Conservation (phyloP, 2,888 invertebrate genomes). For the Scaptomyza polygonia region DNA sequence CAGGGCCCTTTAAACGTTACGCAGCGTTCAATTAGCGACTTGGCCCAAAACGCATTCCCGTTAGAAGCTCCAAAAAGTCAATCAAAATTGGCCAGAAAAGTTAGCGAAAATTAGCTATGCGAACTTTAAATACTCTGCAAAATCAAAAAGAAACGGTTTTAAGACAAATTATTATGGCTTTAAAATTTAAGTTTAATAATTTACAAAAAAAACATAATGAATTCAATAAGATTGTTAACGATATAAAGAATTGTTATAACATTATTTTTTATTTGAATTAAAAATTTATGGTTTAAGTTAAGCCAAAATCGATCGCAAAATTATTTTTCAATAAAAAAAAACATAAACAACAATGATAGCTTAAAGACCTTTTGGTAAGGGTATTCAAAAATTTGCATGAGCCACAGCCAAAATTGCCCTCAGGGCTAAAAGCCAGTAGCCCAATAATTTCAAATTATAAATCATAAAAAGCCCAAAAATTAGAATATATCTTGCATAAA, state of each 20-base stretch:
- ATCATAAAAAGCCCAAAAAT: slow-evolving; percentile 71
- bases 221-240: no score
- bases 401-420: slow-evolving; percentile 27
- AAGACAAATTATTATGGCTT: no score
- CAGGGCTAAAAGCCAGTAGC: slow-evolving; percentile 67
- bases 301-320: no score
- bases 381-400: slow-evolving; percentile 63
- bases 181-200: no score
- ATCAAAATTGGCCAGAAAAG: slow-evolving; percentile 9
- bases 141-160: no score
- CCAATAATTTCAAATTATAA: slow-evolving; percentile 75
- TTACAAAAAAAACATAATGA: no score
- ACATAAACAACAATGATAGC: background rate
- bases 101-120: fast-evolving
- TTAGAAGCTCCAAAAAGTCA: slow-evolving; percentile 60
- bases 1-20: slow-evolving; percentile 31
- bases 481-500: slow-evolving; percentile 63
- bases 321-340: no score
- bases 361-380: background rate
- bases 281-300: no score
- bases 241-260: no score
- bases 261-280: no score
- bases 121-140: slow-evolving; percentile 21
- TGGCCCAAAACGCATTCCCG: slow-evolving; percentile 56
- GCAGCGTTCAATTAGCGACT: slow-evolving; percentile 34